These are phyloP conservation scores for Pogona vitticeps DNA, from an alignment of 2,113 vertebrate genomes.

Conservation along the genomic window DNA sequence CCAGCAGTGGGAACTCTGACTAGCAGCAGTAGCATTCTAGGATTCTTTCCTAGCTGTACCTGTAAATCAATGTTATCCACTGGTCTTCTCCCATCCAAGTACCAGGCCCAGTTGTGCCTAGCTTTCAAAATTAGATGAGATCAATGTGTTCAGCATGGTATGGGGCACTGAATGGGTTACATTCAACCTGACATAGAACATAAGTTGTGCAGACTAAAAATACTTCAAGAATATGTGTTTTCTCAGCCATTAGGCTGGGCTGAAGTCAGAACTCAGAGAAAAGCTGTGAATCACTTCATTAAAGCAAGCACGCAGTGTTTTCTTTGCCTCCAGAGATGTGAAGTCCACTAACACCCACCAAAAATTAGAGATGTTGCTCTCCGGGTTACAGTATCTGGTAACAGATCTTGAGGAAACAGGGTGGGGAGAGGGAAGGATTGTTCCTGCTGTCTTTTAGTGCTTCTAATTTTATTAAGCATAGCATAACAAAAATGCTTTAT, in stretches of 20 bases:
- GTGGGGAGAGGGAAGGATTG: too few species aligned
- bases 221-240: background rate
- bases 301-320: background rate
- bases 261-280: background rate
- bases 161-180: background rate
- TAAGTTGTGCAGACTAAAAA: background rate
- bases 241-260: background rate
- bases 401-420: too few species aligned
- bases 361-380: background rate
- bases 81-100: too few species aligned
- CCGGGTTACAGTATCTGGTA: background rate
- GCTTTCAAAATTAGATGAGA: too few species aligned
- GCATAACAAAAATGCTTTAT: conserved; percentile 36
- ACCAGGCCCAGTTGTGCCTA: too few species aligned
- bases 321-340: background rate
- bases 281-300: background rate
- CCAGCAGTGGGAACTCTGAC: too few species aligned
- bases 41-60: too few species aligned
- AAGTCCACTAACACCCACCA: background rate
- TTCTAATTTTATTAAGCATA: conserved; percentile 3
- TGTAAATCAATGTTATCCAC: too few species aligned
- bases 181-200: background rate
- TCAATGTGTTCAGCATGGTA: too few species aligned
- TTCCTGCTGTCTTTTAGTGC: background rate
- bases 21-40: too few species aligned